phyloP scores from a whole-genome alignment of 2,113 vertebrate genomes.

The Oreochromis tanganicae region DNA sequence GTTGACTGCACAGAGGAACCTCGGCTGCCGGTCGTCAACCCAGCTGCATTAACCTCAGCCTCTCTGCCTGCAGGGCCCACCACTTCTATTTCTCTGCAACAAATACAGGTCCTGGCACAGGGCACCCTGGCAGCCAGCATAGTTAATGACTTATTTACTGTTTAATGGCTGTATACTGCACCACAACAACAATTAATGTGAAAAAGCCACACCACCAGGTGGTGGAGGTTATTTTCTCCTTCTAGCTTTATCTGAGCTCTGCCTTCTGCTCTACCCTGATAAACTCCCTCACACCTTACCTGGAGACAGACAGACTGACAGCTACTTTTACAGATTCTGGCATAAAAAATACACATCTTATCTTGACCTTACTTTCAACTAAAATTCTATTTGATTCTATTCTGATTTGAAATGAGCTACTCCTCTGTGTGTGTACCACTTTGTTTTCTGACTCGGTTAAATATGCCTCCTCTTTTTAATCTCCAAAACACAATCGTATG shows the following conservation, averaged over 20 bases:
- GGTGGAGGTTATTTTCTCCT: constrained; percentile 68
- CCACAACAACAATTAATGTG: constrained; percentile 72
- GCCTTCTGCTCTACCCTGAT: constrained; percentile 66
- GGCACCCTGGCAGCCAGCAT: constrained; percentile 58
- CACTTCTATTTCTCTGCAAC: constrained; percentile 69
- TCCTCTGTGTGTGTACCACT: not conserved
- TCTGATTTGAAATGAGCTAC: not conserved
- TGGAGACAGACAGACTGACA: constrained; percentile 58
- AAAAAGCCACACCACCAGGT: constrained; percentile 63
- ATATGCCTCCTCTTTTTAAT: not conserved
- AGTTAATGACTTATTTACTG: constrained; percentile 77
- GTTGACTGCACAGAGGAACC: constrained; percentile 18
- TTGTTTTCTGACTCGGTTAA: not conserved
- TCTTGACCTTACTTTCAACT: constrained; percentile 25
- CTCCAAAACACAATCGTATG: not conserved
- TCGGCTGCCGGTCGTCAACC: constrained; percentile 57
- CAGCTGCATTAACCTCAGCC: constrained; percentile 71
- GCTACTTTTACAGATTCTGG: constrained; percentile 42
- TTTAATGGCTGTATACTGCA: constrained; percentile 70
- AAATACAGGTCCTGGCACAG: constrained; percentile 69
- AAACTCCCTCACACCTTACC: constrained; percentile 56
- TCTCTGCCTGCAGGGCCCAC: constrained; percentile 62
- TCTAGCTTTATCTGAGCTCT: constrained; percentile 67
- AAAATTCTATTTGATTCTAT: not conserved
- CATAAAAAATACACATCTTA: constrained; percentile 17